Conservation (phyloP, 2,113 vertebrate species). For the Ia io region DNA sequence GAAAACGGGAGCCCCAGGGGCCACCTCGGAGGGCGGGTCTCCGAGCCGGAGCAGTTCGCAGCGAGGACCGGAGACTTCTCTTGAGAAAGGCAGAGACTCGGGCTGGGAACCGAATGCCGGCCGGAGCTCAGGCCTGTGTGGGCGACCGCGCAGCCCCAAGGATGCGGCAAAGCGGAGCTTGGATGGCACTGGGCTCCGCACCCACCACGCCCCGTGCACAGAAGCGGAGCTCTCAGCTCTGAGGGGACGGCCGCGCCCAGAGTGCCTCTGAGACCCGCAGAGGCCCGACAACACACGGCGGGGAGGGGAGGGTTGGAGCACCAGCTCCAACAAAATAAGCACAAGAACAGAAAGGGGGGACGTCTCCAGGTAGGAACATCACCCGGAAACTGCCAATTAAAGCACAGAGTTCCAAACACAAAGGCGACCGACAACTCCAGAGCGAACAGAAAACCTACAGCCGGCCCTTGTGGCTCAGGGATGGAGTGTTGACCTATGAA, state of each 20-base stretch:
- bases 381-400: fast-evolving
- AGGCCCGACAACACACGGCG: background rate
- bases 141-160: background rate
- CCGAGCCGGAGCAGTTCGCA: background rate
- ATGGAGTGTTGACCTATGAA: too few relatives aligned
- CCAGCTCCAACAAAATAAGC: background rate
- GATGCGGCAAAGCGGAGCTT: fast-evolving
- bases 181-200: fast-evolving
- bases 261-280: too few relatives aligned
- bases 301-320: too few relatives aligned
- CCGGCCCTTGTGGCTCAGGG: too few relatives aligned
- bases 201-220: fast-evolving
- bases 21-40: fast-evolving
- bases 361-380: fast-evolving
- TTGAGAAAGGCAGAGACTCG: background rate
- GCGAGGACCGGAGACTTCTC: background rate
- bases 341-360: background rate
- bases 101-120: too few relatives aligned
- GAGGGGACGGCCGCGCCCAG: background rate
- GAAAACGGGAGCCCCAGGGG: background rate
- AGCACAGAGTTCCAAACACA: background rate
- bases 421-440: background rate
- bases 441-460: too few relatives aligned
- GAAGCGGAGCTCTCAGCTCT: fast-evolving
- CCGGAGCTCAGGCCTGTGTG: background rate